Evolutionary conservation across 2,797 vertebrate species (phyloP).

Genomic region (Amblyraja radiata): DNA sequence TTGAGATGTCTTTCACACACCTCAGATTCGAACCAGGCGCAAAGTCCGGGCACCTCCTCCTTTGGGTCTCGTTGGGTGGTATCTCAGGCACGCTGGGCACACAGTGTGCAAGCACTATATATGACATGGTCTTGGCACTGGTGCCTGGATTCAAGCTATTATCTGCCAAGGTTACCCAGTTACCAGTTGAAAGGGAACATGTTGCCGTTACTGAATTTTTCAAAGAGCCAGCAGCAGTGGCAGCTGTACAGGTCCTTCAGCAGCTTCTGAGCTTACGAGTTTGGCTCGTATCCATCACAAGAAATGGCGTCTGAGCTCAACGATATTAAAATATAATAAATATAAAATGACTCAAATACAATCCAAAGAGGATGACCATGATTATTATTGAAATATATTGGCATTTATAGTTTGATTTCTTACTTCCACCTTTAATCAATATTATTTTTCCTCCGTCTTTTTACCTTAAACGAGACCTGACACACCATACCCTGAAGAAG

Average conservation of each 20-base stretch:
- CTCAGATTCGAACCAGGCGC: slow-evolving; percentile 48
- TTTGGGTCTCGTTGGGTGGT: slow-evolving; percentile 56
- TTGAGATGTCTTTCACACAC: slow-evolving; percentile 78
- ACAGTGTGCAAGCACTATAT: slow-evolving; percentile 60
- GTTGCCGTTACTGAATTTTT: slow-evolving; percentile 48
- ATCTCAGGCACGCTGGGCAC: slow-evolving; percentile 63
- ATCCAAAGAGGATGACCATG: background rate
- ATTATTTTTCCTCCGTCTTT: background rate
- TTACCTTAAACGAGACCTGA: background rate
- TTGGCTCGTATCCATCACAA: slow-evolving; percentile 5
- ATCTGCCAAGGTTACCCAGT: slow-evolving; percentile 71
- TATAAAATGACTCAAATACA: background rate
- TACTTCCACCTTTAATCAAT: background rate
- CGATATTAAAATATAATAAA: slow-evolving; percentile 2
- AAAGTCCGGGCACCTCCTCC: slow-evolving; percentile 48
- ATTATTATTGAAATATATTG: too few relatives aligned
- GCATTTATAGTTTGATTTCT: background rate
- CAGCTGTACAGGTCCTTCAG: slow-evolving; percentile 27
- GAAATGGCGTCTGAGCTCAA: slow-evolving; percentile 19
- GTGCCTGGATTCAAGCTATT: slow-evolving; percentile 51
- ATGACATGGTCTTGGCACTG: slow-evolving; percentile 70
- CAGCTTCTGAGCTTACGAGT: slow-evolving; percentile 22
- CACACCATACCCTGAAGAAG: too few relatives aligned
- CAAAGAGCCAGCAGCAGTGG: slow-evolving; percentile 30
- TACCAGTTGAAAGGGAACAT: slow-evolving; percentile 62